Evolutionary conservation across 2,888 invertebrate species (phyloP).

Genomic region (Erebia palarica): DNA sequence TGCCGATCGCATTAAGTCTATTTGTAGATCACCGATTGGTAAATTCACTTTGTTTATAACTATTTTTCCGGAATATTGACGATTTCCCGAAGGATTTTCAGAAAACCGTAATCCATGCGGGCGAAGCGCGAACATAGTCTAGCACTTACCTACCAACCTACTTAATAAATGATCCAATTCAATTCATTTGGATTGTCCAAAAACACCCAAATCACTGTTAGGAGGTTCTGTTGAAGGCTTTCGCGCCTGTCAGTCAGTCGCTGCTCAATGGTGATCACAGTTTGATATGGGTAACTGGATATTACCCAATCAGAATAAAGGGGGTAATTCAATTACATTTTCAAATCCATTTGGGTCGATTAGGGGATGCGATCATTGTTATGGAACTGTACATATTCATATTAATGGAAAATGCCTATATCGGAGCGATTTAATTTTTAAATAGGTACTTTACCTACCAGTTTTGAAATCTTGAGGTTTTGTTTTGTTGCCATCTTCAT

Average conservation of each 20-base stretch:
- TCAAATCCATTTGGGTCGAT: constrained; percentile 16
- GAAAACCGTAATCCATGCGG: neutral
- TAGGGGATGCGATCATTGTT: neutral
- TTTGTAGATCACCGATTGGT: no score
- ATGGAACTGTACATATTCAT: neutral
- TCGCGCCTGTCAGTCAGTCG: constrained; percentile 29
- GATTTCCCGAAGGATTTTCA: neutral
- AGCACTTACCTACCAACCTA: no score
- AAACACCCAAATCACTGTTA: constrained; percentile 25
- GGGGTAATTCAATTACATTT: constrained; percentile 22
- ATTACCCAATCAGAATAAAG: constrained; percentile 28
- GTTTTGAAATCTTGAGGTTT: no score
- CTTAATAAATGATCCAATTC: neutral
- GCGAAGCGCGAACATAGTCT: no score
- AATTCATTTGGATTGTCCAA: constrained; percentile 16
- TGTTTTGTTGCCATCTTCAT: no score
- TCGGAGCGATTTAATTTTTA: no score
- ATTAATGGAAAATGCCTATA: neutral
- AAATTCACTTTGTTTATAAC: no score
- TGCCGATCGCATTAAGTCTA: no score
- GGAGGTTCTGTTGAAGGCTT: constrained; percentile 13
- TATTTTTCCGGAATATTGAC: neutral
- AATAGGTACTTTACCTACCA: no score
- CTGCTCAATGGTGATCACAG: constrained; percentile 32
- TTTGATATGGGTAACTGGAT: constrained; percentile 36